Evolutionary conservation across 2,113 vertebrate species (phyloP).

Genomic region (Barnardius zonarius): DNA sequence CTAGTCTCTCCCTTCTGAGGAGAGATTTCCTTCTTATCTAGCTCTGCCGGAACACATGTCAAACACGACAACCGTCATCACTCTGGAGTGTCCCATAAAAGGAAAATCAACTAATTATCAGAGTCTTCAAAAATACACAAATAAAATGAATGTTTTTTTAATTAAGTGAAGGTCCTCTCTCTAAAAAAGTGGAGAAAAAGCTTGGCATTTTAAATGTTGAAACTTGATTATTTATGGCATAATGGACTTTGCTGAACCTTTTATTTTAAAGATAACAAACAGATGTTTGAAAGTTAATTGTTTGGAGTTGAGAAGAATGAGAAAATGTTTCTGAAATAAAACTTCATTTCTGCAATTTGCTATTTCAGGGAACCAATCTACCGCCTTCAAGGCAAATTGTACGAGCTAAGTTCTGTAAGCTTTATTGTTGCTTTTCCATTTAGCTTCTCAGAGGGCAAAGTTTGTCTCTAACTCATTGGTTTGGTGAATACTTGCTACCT

Average conservation of each 20-base stretch:
- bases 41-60: constrained; percentile 22
- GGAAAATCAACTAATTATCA: not conserved
- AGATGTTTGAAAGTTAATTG: constrained; percentile 62
- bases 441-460: constrained; percentile 73
- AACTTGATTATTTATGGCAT: not conserved
- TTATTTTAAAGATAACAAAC: constrained; percentile 52
- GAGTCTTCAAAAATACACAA: constrained; percentile 26
- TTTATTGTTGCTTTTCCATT: constrained; percentile 83
- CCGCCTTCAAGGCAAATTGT: constrained; percentile 92
- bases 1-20: not conserved
- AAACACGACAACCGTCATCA: constrained; percentile 6
- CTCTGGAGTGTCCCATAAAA: constrained; percentile 39
- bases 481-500: constrained; percentile 73
- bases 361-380: constrained; percentile 87
- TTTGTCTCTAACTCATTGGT: constrained; percentile 74
- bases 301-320: constrained; percentile 73
- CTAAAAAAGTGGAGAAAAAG: not conserved
- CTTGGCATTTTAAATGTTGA: not conserved
- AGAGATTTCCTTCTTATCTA: constrained; percentile 44
- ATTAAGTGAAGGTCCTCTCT: constrained; percentile 18
- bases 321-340: constrained; percentile 76
- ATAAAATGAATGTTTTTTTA: not conserved
- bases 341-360: constrained; percentile 76
- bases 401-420: constrained; percentile 89
- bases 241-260: constrained; percentile 59